Evolutionary conservation across 2,888 invertebrate genomes (phyloP), one percentile per base, ranked within the genome.

Genomic region (Serrognathus titanus): DNA sequence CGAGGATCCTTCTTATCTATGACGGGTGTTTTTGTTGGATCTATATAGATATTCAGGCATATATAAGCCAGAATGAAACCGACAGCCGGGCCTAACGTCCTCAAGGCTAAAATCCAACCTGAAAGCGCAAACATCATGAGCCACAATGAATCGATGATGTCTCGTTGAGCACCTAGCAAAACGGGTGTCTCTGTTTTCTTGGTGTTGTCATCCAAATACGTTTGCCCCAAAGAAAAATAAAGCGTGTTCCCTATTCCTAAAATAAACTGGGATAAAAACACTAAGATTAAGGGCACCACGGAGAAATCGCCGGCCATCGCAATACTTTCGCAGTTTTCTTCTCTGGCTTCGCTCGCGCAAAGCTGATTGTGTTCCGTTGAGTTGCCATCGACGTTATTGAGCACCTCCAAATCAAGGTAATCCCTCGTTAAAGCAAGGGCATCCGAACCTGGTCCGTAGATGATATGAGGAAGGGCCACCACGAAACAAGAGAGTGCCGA

Each of bases 201-300:
- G 0, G 85, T 82, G 64, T 86, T 87, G 66, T 88, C 88, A 69
- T 88, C 88, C 63, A 87, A 71, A 69, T 87, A 88, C 0, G 87
- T 83, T 68, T 86, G 83, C 1, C 87, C 87, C 41, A 88, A 74
- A 1, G 85, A 82, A 69, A 83, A 86, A 71, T 85, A 86, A 35
- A 87, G 71, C 1, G 86, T 83, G 58, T 85, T 85, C 10, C 87
- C 87, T 55, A 87, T 82, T 10, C 87, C 87, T 47, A 86, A 81
- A 45, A 88, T 82, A 68, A 87, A 85, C 72, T 87, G 86, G 0
- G 87, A 87, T 41, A 86, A 66, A 66, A 87, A 85, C 57, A 88
- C 82, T 38, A 87, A 72, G 6, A 85, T 70, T 16, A 62, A 52
- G 47, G 60, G 60, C 48, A 84, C 71, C 36, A 82, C 78, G 13